Base-by-base conservation (phyloP, 1,140 invertebrate species). In the Copidosoma floridanum region DNA sequence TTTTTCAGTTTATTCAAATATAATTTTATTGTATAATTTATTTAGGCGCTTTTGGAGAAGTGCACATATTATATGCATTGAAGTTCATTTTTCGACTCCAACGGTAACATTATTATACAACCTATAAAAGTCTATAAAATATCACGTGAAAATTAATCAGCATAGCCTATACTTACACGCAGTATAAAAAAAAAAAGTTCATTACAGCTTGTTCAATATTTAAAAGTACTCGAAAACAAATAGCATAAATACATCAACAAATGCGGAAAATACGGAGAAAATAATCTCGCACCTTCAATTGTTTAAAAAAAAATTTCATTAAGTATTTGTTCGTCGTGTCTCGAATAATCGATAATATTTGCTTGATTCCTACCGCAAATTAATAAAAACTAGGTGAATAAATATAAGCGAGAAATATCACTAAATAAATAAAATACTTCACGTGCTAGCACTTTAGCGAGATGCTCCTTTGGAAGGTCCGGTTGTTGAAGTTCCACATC, bases 381-480 rank as follows among this genome's bases (percentile, higher is more conserved):
- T 40, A 55, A 55, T 63, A 54, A 53, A 57, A 53, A 57, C 20
- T 40, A 57, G 64, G 65, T 71, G 66, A 64, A 71, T 63, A 69
- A 66, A 71, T n/a, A n/a, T 64, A 64, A 55, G 40, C 57, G 37
- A 64, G 41, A 60, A 66, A 43, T 57, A 65, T 62, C 56, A 67
- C 38, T 63, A 68, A 67, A 65, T 73, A 65, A 67, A 69, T 70
- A 65, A 46, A 68, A 68, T 63, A 61, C 48, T 63, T 70, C 46
- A 40, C 53, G 56, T 67, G 68, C 69, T 77, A 80, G 67, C 75
- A 77, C 69, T 78, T 79, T 65, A 80, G 68, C 23, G 77, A 80
- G 67, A 74, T 78, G 70, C 76, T 79, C 71, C 77, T 72, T 64
- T 80, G 75, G 70, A 78, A 78, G 63, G 72, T 78, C 55, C 68